These are phyloP conservation scores for Ochropleura plecta DNA, from an alignment of 2,888 invertebrate species.

Conservation along the genomic window DNA sequence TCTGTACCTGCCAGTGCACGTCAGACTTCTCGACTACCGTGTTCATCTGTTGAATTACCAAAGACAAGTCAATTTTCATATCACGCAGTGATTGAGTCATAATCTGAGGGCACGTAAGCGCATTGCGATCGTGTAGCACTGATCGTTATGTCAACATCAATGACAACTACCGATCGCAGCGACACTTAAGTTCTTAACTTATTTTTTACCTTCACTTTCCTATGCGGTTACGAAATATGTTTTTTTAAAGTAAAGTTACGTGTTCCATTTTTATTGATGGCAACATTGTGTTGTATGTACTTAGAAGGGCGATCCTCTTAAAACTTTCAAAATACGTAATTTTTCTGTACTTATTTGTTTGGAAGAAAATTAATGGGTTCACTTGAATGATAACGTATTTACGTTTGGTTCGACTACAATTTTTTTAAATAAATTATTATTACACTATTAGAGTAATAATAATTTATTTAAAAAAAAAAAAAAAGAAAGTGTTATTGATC, in stretches of 20 bases:
- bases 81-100: slow-evolving; percentile 29
- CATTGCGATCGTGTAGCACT: slow-evolving; percentile 38
- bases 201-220: slow-evolving; percentile 45
- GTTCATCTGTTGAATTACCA: slow-evolving; percentile 4
- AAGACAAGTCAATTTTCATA: slow-evolving; percentile 28
- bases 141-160: slow-evolving; percentile 50
- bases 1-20: not conserved
- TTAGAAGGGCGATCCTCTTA: slow-evolving; percentile 29
- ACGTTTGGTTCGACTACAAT: not conserved
- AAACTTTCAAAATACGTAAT: slow-evolving; percentile 27
- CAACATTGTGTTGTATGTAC: slow-evolving; percentile 16
- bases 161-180: slow-evolving; percentile 14
- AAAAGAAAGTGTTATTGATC: too few species aligned
- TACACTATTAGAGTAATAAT: too few species aligned
- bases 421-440: not conserved
- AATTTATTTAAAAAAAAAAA: too few species aligned
- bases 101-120: slow-evolving; percentile 17
- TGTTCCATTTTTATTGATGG: slow-evolving; percentile 31
- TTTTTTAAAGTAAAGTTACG: slow-evolving; percentile 7
- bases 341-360: not conserved
- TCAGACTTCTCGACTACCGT: slow-evolving; percentile 1
- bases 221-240: slow-evolving; percentile 31
- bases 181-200: slow-evolving; percentile 32
- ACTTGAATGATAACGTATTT: not conserved
- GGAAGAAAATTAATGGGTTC: not conserved